Base-by-base conservation (phyloP, 1,140 invertebrate genomes). In the Heliconius himera region DNA sequence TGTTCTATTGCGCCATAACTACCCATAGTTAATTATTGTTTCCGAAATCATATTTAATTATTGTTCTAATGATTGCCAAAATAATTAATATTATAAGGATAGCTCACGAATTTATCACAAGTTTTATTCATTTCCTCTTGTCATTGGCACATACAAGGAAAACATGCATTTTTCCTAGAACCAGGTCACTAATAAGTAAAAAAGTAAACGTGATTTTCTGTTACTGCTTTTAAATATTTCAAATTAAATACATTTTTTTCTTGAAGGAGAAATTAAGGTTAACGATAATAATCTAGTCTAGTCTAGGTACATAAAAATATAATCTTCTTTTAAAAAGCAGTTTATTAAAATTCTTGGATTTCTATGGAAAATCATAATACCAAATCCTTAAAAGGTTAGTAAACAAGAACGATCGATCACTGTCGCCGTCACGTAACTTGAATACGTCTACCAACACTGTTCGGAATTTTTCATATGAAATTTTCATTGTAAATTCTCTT, bases 361-460 rank as follows among this genome's bases (percentile, higher is more conserved):
- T 56, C 54, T 56, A 22, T 56, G 9, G 22, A 66, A 66, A 66
- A 26, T 66, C 56, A 26, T 66, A 66, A 66, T 16, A 66, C 22
- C 29, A 66, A 66, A 66, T 66, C 56, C 56, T 66, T 66, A 66
- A 66, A 66, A 66, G 56, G 56, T 66, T 66, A 66, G 56, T 66
- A 66, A 66, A 66, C 56, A 66, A 66, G 22, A 29, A 11, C 22
- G 11, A 66, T 66, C 56, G 56, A 66, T 66, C 56, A 66, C 56
- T 66, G 56, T 66, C 56, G 56, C 22, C 56, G 56, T 66, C 56
- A 66, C 56, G 56, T 66, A 66, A 66, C 56, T 26, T 26, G 56
- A 66, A 66, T 66, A 66, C 56, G 56, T 66, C 22, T 26, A 13
- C 22, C 9, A 11, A n/a, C 18, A 6, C 54, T 22, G n/a, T 3